Conservation (phyloP, 2,888 invertebrate species). For the Sphaeridia pumilis region DNA sequence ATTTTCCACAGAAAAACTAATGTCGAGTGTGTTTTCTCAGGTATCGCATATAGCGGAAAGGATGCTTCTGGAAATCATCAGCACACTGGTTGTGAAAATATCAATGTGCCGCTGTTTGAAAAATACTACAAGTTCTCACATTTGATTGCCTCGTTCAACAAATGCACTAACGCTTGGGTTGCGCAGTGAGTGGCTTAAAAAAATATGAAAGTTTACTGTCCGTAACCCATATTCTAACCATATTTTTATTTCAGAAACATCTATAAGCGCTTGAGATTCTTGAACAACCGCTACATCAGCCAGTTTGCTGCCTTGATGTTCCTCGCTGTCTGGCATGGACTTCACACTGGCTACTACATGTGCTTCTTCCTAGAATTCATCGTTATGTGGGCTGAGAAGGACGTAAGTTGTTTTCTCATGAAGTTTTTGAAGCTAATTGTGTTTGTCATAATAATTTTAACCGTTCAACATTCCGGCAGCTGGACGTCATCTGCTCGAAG, state of each 20-base stretch:
- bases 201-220: background rate
- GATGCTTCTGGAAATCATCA: conserved; percentile 48
- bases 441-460: background rate
- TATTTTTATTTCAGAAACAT: conserved; percentile 51
- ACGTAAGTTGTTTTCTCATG: conserved; percentile 50
- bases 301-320: conserved; percentile 72
- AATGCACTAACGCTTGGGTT: conserved; percentile 90
- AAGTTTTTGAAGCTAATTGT: background rate
- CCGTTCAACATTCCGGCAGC: conserved; percentile 37
- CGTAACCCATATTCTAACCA: background rate
- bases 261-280: conserved; percentile 82
- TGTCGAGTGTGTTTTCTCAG: conserved; percentile 41
- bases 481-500: conserved; percentile 48
- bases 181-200: conserved; percentile 52
- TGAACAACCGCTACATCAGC: conserved; percentile 67
- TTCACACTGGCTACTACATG: conserved; percentile 85
- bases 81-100: conserved; percentile 87
- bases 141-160: conserved; percentile 84
- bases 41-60: conserved; percentile 70
- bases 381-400: conserved; percentile 72
- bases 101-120: conserved; percentile 70
- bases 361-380: conserved; percentile 86
- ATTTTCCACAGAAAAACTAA: background rate
- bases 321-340: conserved; percentile 92
- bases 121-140: conserved; percentile 70